phyloP scores from a whole-genome alignment of 1,140 invertebrate species.

The Megalonaias nervosa region DNA sequence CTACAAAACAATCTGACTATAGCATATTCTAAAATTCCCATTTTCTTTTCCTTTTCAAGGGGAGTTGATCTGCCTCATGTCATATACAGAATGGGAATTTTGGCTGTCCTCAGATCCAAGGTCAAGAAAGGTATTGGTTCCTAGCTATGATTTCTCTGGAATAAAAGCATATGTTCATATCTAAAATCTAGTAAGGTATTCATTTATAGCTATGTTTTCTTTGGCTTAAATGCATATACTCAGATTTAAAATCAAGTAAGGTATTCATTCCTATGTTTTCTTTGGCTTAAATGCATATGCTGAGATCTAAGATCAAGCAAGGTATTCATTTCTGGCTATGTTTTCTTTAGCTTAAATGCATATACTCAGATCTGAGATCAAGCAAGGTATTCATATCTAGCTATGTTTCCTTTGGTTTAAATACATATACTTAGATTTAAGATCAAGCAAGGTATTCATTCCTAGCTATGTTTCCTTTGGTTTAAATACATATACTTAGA shows the following conservation, averaged over 20 bases:
- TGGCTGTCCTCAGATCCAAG: slow-evolving; percentile 90
- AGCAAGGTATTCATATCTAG: no score
- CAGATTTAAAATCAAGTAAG: not conserved
- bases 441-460: no score
- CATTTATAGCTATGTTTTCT: not conserved
- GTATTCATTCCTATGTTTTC: not conserved
- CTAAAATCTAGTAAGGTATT: not conserved
- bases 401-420: no score
- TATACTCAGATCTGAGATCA: no score
- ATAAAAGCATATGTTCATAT: not conserved
- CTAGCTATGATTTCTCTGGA: not conserved
- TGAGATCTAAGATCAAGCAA: no score
- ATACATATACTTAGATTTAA: no score
- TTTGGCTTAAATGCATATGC: not conserved
- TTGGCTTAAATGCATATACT: not conserved
- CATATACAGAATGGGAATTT: slow-evolving; percentile 91
- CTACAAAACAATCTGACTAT: no score
- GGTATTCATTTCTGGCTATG: no score
- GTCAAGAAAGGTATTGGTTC: slow-evolving; percentile 79
- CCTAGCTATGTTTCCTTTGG: no score
- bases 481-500: no score
- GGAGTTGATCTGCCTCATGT: slow-evolving; percentile 88
- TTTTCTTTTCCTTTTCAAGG: slow-evolving; percentile 75
- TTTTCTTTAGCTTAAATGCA: no score
- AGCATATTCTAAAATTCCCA: not conserved